A percentile compares a stretch with the other conserved stretches of the same genome.
Conservation (phyloP, 2,797 vertebrate species). For the Balearica regulorum region DNA sequence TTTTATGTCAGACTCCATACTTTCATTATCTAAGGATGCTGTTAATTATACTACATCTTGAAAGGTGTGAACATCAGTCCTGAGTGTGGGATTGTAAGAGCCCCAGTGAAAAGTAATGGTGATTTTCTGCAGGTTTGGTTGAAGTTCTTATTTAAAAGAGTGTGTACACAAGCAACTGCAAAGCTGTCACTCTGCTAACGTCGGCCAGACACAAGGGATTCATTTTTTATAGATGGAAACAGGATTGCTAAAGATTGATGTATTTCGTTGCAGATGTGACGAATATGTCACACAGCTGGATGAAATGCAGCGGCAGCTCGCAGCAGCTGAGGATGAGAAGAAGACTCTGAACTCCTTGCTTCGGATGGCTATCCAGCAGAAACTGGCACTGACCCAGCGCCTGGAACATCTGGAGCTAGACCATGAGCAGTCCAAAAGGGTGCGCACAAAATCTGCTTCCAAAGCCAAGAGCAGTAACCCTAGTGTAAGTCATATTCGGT, state of each 20-base stretch:
- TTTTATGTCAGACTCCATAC: neutral
- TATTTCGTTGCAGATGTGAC: constrained; percentile 82
- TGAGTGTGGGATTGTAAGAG: neutral
- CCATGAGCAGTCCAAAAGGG: constrained; percentile 88
- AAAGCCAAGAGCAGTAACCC: constrained; percentile 78
- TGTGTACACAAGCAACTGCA: neutral
- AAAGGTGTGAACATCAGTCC: neutral
- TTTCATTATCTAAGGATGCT: neutral
- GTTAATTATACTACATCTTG: neutral
- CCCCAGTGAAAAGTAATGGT: neutral
- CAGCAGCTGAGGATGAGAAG: constrained; percentile 97
- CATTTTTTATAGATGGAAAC: neutral
- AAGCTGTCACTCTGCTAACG: neutral
- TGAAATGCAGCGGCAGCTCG: constrained; percentile 96
- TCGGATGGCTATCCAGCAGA: constrained; percentile 99
- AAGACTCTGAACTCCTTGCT: constrained; percentile 97
- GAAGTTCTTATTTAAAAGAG: neutral
- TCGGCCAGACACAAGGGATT: neutral
- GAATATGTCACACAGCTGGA: constrained; percentile 97
- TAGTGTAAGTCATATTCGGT: constrained; percentile 89
- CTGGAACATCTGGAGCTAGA: constrained; percentile 96
- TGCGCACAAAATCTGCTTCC: constrained; percentile 81
- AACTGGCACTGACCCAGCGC: constrained; percentile 95
- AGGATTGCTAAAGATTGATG: neutral
- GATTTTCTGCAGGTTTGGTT: neutral